These are phyloP conservation scores for Hyalella azteca DNA, from an alignment of 2,888 invertebrate genomes.

Conservation along the genomic window DNA sequence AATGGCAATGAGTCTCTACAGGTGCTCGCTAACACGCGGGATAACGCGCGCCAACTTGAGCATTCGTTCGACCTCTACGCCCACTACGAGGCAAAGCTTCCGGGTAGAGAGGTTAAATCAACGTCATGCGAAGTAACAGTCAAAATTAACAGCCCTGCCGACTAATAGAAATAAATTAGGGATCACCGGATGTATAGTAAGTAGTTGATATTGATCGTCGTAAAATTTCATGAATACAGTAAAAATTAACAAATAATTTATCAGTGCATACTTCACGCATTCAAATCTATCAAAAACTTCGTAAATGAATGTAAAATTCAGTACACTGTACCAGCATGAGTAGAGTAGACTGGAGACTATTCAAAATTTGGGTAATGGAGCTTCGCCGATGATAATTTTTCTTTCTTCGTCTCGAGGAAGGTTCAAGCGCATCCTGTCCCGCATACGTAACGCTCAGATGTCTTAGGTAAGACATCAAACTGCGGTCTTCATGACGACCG, in stretches of 20 bases:
- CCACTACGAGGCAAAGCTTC: too few relatives aligned
- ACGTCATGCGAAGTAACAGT: too few relatives aligned
- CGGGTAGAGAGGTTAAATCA: too few relatives aligned
- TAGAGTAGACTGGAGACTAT: constrained; percentile 16
- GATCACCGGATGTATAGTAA: too few relatives aligned
- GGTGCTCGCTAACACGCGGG: background rate
- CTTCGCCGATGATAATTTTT: background rate
- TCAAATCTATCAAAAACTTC: too few relatives aligned
- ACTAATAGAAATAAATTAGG: too few relatives aligned
- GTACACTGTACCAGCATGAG: constrained; percentile 11
- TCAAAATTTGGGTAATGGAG: background rate
- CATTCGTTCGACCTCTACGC: background rate
- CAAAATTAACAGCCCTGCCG: too few relatives aligned
- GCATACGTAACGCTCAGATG: background rate
- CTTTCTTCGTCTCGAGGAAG: background rate
- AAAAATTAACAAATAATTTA: too few relatives aligned
- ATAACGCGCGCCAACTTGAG: constrained; percentile 30
- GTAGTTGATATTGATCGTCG: too few relatives aligned
- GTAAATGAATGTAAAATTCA: too few relatives aligned
- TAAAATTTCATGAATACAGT: too few relatives aligned
- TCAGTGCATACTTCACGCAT: too few relatives aligned
- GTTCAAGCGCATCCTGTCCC: background rate
- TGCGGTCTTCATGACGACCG: constrained; percentile 1
- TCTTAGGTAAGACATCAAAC: background rate
- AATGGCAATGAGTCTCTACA: background rate